Base-by-base conservation (phyloP, 2,797 vertebrate genomes). In the Sylvilagus floridanus region DNA sequence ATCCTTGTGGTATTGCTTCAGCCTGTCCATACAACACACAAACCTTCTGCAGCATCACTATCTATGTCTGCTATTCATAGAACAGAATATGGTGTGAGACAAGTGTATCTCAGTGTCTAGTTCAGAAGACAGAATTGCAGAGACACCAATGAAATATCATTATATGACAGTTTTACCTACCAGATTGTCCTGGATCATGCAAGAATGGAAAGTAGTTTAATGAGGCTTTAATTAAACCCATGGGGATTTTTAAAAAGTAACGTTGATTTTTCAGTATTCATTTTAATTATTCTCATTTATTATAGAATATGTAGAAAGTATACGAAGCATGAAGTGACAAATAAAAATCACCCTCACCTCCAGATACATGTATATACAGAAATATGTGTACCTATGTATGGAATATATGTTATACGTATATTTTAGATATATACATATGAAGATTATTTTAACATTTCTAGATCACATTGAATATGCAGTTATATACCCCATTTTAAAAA, bases 151-250 rank as follows among this genome's bases (percentile, higher is more conserved):
- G 19, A 66, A 73, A 22, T 42, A 19, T 52, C 37, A 14, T 76
- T 85, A 22, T 52, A 2, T 47, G 47, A 65, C 28, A 47, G 7
- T 66, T 89, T 92, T 77, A 86, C 10, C 32, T 66, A 0, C 37
- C n/a, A 66, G 28, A 2, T 78, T 77, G 28, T 92, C 75, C 65
- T 91, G 50, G 10, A 32, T 91, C 54, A 24, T 73, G 3, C 22
- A 91, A 66, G 30, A 85, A 19, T 84, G 52, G 54, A 24, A 87
- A 94, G 72, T 8, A 72, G 81, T 88, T 93, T 93, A 85, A 84
- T 76, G 65, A 96, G 24, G 11, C 65, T 84, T 81, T 71, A 81
- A 84, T 50, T 62, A 37, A 86, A 32, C 82, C 66, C 12, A 69
- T 57, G 1, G 14, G 8, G 13, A 57, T 57, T 57, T 69, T 88